These are phyloP conservation scores for Thymelicus acteon DNA, from an alignment of 2,888 invertebrate genomes.

Conservation along the genomic window DNA sequence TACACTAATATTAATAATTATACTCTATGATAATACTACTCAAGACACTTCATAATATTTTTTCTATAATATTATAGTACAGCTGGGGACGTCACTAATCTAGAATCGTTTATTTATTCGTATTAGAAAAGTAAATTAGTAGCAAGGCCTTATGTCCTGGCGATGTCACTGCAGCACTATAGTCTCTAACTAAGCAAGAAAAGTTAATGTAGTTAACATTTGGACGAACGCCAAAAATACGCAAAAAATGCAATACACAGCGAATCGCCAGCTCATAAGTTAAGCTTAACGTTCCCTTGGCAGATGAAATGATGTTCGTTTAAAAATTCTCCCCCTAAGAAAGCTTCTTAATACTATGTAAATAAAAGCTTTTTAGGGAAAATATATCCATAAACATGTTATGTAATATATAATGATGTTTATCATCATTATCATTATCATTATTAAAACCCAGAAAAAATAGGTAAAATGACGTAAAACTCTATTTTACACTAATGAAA, in stretches of 20 bases:
- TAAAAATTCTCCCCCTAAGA: slow-evolving; percentile 7
- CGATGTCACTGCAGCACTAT: background rate
- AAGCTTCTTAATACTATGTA: slow-evolving; percentile 2
- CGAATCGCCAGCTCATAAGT: slow-evolving; percentile 48
- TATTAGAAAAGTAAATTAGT: slow-evolving; percentile 23
- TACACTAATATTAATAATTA: no score
- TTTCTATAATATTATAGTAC: no score
- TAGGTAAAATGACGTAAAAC: no score
- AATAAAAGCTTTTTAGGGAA: background rate
- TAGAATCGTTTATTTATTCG: background rate
- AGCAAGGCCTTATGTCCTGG: slow-evolving; percentile 40
- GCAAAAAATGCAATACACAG: slow-evolving; percentile 48
- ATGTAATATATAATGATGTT: no score
- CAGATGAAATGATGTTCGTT: slow-evolving; percentile 40
- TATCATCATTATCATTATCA: no score
- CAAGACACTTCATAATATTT: no score
- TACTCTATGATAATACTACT: no score
- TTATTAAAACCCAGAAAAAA: no score
- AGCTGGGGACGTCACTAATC: no score
- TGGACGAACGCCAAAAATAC: slow-evolving; percentile 56
- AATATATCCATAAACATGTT: no score
- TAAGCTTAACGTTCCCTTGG: slow-evolving; percentile 45
- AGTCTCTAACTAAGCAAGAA: slow-evolving; percentile 33
- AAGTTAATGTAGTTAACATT: slow-evolving; percentile 43
- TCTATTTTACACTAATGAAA: no score